These are phyloP conservation scores for Sebastes fasciatus DNA, from an alignment of 2,113 vertebrate genomes.

Conservation along the genomic window DNA sequence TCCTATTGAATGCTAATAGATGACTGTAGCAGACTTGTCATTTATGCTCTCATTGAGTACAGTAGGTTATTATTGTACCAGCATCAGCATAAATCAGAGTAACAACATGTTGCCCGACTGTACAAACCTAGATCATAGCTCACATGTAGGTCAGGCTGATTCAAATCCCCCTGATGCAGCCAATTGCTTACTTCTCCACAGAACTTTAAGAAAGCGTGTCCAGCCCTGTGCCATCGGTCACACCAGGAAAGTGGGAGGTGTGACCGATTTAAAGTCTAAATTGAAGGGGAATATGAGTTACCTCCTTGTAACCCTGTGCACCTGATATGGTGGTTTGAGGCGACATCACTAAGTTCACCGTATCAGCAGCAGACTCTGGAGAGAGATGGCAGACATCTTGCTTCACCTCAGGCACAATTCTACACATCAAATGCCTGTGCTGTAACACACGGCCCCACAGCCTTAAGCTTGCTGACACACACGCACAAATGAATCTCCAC, in stretches of 20 bases:
- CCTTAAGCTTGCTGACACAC: conserved; percentile 67
- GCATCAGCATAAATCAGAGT: conserved; percentile 36
- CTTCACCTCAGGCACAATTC: conserved; percentile 80
- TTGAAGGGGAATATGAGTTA: conserved; percentile 73
- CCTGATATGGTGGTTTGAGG: conserved; percentile 81
- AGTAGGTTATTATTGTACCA: conserved; percentile 24
- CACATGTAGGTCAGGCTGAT: conserved; percentile 75
- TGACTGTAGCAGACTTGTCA: conserved; percentile 61
- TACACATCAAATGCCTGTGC: conserved; percentile 81
- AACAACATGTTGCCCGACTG: conserved; percentile 32
- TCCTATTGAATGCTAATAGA: conserved; percentile 67
- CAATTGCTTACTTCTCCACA: conserved; percentile 60
- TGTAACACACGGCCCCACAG: conserved; percentile 75
- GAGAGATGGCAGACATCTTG: conserved; percentile 83
- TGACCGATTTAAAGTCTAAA: conserved; percentile 77
- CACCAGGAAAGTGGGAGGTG: conserved; percentile 68
- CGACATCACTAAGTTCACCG: conserved; percentile 75
- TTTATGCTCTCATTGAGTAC: conserved; percentile 13
- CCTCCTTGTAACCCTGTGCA: conserved; percentile 71
- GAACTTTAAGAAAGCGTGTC: conserved; percentile 73
- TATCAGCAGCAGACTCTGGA: conserved; percentile 81
- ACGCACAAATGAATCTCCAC: conserved; percentile 50
- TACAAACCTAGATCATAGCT: conserved; percentile 37
- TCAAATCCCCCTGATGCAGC: conserved; percentile 62
- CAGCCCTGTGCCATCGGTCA: conserved; percentile 72